Evolutionary conservation across 1,140 invertebrate genomes (phyloP).

Genomic region (Dreissena rostriformis): DNA sequence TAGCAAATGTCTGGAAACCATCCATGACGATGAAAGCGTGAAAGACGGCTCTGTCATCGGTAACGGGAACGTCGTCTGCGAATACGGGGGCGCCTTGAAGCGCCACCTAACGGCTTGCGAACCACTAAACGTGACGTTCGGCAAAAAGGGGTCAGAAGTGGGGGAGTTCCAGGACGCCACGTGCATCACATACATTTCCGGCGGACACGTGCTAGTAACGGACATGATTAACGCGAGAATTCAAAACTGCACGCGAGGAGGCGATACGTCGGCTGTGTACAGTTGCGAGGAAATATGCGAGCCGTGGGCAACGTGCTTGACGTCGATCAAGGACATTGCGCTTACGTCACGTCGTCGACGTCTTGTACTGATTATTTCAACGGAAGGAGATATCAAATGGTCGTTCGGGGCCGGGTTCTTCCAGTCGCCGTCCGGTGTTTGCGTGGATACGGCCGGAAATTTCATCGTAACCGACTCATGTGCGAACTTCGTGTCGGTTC

Average conservation of each 20-base stretch:
- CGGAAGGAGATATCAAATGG: conserved; percentile 34
- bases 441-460: conserved; percentile 11
- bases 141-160: conserved; percentile 38
- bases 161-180: conserved; percentile 62
- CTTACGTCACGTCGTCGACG: conserved; percentile 48
- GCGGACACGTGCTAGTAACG: conserved; percentile 54
- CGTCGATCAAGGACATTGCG: conserved; percentile 40
- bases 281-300: conserved; percentile 45
- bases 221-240: conserved; percentile 61
- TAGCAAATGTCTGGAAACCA: no score
- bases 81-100: background rate
- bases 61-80: no score
- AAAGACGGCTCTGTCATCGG: no score
- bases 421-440: conserved; percentile 51
- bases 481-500: conserved; percentile 39
- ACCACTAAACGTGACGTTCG: no score
- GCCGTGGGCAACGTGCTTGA: conserved; percentile 47
- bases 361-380: conserved; percentile 50
- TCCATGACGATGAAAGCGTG: no score
- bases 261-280: conserved; percentile 24
- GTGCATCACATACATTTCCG: conserved; percentile 26
- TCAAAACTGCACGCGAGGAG: conserved; percentile 39
- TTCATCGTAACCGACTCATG: conserved; percentile 53
- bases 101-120: no score
- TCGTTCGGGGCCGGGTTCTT: conserved; percentile 51